Conservation (phyloP, 2,888 invertebrate genomes). For the Ornithoptera alexandrae region DNA sequence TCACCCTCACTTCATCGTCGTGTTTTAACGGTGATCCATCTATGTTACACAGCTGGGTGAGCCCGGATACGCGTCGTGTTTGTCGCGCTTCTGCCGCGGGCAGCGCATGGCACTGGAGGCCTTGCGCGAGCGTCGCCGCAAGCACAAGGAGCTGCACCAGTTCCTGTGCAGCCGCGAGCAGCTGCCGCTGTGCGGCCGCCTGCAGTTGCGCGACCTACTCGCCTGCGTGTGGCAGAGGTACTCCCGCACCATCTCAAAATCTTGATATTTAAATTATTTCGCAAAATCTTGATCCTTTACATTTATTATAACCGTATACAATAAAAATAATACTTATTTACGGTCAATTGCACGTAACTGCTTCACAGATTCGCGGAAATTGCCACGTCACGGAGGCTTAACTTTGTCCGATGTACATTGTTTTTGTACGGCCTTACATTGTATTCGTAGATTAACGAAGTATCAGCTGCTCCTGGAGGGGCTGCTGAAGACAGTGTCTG, state of each 20-base stretch:
- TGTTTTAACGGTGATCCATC: too few species aligned
- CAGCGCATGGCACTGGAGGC: slow-evolving; percentile 93
- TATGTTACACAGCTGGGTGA: slow-evolving; percentile 82
- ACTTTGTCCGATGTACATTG: too few species aligned
- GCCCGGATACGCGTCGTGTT: slow-evolving; percentile 85
- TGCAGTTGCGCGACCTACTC: slow-evolving; percentile 90
- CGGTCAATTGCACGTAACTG: too few species aligned
- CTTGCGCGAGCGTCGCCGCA: slow-evolving; percentile 86
- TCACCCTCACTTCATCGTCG: too few species aligned
- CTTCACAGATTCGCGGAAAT: too few species aligned
- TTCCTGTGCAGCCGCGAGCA: slow-evolving; percentile 89
- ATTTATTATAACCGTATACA: too few species aligned
- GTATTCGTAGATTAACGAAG: slow-evolving; percentile 59
- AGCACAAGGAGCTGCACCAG: slow-evolving; percentile 87
- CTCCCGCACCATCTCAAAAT: too few species aligned
- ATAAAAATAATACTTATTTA: too few species aligned
- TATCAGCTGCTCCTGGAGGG: slow-evolving; percentile 72
- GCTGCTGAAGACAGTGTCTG: slow-evolving; percentile 61
- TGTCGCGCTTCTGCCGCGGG: slow-evolving; percentile 90
- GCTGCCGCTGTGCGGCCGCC: slow-evolving; percentile 88
- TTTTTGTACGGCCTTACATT: too few species aligned
- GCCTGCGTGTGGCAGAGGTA: slow-evolving; percentile 77
- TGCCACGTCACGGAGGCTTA: too few species aligned
- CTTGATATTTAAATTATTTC: too few species aligned
- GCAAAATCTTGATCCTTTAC: too few species aligned